These are phyloP conservation scores for Caenorhabditis sinica DNA, from an alignment of 2,888 invertebrate genomes.

Conservation along the genomic window DNA sequence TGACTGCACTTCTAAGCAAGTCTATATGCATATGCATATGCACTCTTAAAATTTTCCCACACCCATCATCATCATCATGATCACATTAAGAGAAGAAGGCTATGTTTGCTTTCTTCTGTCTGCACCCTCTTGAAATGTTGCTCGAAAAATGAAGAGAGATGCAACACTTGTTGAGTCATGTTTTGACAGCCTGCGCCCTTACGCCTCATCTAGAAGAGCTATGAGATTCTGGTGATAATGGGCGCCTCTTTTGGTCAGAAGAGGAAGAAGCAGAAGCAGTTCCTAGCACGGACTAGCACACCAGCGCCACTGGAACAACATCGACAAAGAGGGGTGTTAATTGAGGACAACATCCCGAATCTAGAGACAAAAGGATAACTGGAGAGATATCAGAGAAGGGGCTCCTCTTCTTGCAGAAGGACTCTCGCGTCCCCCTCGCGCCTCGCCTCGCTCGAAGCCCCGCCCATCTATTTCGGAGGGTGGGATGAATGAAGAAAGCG, in stretches of 20 bases:
- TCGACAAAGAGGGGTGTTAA: conserved; percentile 13
- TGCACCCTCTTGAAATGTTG: conserved; percentile 17
- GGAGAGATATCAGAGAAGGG: neutral
- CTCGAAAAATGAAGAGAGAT: conserved; percentile 49
- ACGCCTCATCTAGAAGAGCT: conserved; percentile 12
- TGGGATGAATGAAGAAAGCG: conserved; percentile 39
- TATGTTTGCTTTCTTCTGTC: neutral
- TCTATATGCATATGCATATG: conserved; percentile 10
- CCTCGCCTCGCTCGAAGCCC: conserved; percentile 30
- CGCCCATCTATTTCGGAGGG: conserved; percentile 40
- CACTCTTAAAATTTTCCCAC: conserved; percentile 11
- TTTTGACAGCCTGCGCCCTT: conserved; percentile 1
- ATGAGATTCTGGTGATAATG: conserved; percentile 16
- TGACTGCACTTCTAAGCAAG: conserved; percentile 10
- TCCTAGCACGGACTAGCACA: conserved; percentile 13
- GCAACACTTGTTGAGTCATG: conserved; percentile 1
- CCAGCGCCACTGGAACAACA: neutral
- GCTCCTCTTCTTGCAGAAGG: neutral
- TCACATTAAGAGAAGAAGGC: too few species aligned
- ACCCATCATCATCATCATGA: too few species aligned
- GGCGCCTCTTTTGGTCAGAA: too few species aligned
- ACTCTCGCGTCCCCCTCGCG: conserved; percentile 12
- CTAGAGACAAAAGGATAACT: neutral
- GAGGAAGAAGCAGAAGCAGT: neutral
- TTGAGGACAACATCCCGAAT: conserved; percentile 23